Base-by-base conservation (phyloP, 2,888 invertebrate species). In the Pheosia gnoma region DNA sequence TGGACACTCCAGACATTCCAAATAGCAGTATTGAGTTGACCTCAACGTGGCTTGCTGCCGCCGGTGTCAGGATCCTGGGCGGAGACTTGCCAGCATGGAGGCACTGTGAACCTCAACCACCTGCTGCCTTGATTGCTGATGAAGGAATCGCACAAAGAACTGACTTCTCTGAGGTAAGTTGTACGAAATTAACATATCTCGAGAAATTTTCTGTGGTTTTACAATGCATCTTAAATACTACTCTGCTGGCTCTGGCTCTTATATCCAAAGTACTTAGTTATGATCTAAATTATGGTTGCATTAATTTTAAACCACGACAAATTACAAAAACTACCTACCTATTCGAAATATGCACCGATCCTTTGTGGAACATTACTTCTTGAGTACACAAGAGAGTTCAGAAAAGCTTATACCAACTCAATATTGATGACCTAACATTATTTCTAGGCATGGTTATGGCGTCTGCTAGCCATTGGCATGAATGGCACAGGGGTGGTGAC, bases 371-470 rank as follows among this genome's bases (percentile, higher is more conserved):
- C 25, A 25, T 25, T 25, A 25, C 25, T 25, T 25, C 25, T 25
- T 25, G 25, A 25, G 25, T 25, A 25, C 25, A 25, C 25, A 25
- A 25, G 25, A 25, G 25, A 25, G 25, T 25, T 25, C 25, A 25
- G 25, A 25, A 25, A 25, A 2, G 25, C 25, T 0, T 25, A 25
- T 25, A 25, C 25, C 25, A 25, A 25, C 25, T 25, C 25, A 25
- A 25, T 25, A 25, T 25, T 25, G 25, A 25, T 25, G 43, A 43
- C 9, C 43, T 43, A 9, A 9, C 9, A 4, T 9, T 43, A 86
- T 65, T 94, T 94, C 67, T 94, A 96, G 93, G 95, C 96, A 0
- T 96, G 96, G 96, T 82, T 96, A 0, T 96, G 96, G 96, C 95
- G 96, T 13, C 75, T 95, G 0, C 79, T 86, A 3, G 76, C 83